Percentiles rank a stretch among this genome's conserved stretches.
These are phyloP conservation scores for Drosophila borborema DNA, from an alignment of 2,888 invertebrate species.

Conservation along the genomic window DNA sequence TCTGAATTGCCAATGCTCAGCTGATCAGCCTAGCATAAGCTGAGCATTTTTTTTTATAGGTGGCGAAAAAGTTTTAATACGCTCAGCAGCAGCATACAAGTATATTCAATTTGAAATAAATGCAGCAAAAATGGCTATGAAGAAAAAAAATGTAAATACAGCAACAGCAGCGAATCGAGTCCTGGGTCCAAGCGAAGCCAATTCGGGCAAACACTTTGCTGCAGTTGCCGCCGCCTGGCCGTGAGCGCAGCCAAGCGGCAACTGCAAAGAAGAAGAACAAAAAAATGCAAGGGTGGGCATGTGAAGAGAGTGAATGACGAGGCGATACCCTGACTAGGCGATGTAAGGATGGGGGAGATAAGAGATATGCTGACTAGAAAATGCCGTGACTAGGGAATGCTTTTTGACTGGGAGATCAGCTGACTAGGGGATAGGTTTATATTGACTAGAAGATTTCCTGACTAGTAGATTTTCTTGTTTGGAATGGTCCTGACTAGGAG, in stretches of 20 bases:
- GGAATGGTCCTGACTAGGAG: neutral
- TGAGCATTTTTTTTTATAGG: neutral
- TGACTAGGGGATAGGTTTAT: no score
- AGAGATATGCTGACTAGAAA: no score
- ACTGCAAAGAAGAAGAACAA: constrained; percentile 64
- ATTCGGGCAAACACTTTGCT: constrained; percentile 57
- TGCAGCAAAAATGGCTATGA: constrained; percentile 22
- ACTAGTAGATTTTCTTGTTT: neutral
- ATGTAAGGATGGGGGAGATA: no score
- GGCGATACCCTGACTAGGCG: neutral
- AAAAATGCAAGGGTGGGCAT: neutral
- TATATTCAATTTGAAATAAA: constrained; percentile 58
- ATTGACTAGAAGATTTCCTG: neutral
- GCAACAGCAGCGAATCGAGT: constrained; percentile 8
- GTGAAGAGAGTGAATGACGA: neutral
- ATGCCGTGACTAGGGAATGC: neutral
- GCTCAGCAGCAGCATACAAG: constrained; percentile 57
- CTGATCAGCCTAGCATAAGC: constrained; percentile 24
- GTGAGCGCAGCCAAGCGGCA: constrained; percentile 71
- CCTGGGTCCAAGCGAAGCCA: constrained; percentile 34
- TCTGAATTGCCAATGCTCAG: constrained; percentile 12
- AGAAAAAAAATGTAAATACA: constrained; percentile 40
- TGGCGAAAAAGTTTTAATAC: constrained; percentile 37
- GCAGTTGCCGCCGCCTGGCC: constrained; percentile 36
- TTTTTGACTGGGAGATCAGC: no score